Conservation (phyloP, 2,888 invertebrate species). For the Hipparchia semele region DNA sequence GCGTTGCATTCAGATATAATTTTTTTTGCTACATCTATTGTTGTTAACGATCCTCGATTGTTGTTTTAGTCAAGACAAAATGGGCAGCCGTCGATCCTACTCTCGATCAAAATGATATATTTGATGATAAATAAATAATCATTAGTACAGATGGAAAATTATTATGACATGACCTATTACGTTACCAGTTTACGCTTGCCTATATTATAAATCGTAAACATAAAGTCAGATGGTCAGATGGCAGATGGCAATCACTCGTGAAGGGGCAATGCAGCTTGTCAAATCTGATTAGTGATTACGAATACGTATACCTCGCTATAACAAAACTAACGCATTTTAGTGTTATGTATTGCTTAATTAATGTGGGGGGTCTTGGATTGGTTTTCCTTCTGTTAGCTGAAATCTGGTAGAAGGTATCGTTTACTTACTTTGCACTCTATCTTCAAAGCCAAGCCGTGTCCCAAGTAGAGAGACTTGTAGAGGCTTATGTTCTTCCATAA, state of each 20-base stretch:
- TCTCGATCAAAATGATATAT: constrained; percentile 4
- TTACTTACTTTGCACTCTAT: no score
- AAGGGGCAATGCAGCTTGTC: not conserved
- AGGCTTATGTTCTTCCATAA: no score
- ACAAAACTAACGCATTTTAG: no score
- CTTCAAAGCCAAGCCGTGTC: no score
- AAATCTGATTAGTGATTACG: not conserved
- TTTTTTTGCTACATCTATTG: no score
- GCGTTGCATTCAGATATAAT: no score
- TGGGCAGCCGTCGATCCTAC: constrained; percentile 6
- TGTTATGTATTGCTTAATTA: no score
- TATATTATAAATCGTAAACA: not conserved
- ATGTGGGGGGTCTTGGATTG: no score
- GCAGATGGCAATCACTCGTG: not conserved
- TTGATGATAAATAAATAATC: not conserved
- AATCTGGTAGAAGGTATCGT: no score
- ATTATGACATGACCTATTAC: constrained; percentile 3
- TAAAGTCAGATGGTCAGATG: not conserved
- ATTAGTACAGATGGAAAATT: not conserved
- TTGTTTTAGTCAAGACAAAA: constrained; percentile 4
- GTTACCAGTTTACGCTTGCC: constrained; percentile 1
- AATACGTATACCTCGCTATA: not conserved
- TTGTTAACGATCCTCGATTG: constrained; percentile 9
- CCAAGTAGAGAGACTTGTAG: no score
- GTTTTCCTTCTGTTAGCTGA: no score